Percentiles rank a stretch among this genome's conserved stretches.
These are phyloP conservation scores for Temnothorax nylanderi DNA, from an alignment of 1,140 invertebrate genomes.

Conservation along the genomic window DNA sequence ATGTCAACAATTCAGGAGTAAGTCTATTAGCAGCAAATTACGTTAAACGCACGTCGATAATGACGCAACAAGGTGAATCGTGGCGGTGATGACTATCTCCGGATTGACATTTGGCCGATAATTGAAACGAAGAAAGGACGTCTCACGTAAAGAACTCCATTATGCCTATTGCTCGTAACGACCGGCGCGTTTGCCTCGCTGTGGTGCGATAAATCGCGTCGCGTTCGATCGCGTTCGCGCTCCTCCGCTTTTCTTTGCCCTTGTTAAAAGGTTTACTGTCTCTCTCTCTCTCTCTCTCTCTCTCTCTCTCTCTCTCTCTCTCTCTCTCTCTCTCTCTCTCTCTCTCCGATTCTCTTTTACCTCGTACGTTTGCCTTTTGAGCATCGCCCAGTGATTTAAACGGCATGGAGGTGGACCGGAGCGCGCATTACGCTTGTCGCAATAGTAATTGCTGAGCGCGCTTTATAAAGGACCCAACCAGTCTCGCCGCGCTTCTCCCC, in stretches of 20 bases:
- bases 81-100: background rate
- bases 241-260: background rate
- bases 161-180: background rate
- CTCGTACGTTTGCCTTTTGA: constrained; percentile 57
- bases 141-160: constrained; percentile 20
- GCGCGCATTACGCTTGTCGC: constrained; percentile 52
- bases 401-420: constrained; percentile 34
- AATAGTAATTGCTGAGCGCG: constrained; percentile 64
- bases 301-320: background rate
- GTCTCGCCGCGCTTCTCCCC: background rate
- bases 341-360: background rate
- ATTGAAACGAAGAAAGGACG: background rate
- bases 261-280: constrained; percentile 23
- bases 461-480: constrained; percentile 35
- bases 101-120: constrained; percentile 23
- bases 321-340: background rate
- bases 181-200: background rate
- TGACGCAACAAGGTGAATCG: constrained; percentile 13
- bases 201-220: constrained; percentile 44
- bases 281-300: background rate
- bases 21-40: constrained; percentile 18
- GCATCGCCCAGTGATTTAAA: constrained; percentile 43
- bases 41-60: constrained; percentile 9
- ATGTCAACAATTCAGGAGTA: background rate
- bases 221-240: constrained; percentile 22